These are phyloP conservation scores for Altica lythri DNA, from an alignment of 2,888 invertebrate species.

Conservation along the genomic window DNA sequence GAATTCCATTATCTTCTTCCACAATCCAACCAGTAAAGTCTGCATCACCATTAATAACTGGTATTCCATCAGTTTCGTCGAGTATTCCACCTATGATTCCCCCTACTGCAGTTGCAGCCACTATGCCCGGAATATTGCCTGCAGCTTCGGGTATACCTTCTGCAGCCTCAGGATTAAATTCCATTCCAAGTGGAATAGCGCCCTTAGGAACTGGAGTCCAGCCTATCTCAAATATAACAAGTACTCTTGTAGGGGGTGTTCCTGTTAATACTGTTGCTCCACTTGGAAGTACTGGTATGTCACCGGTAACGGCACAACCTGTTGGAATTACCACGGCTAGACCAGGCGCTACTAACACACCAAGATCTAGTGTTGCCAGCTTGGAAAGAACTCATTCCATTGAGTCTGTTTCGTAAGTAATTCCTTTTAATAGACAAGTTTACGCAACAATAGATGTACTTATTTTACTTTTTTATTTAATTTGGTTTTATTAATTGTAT, in stretches of 20 bases:
- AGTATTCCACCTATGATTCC: constrained; percentile 4
- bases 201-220: not conserved
- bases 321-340: too few relatives aligned
- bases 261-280: constrained; percentile 31
- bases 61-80: not conserved
- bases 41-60: not conserved
- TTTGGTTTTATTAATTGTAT: not conserved
- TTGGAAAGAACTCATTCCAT: constrained; percentile 57
- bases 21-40: constrained; percentile 21
- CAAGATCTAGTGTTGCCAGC: constrained; percentile 54
- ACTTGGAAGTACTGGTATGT: constrained; percentile 19
- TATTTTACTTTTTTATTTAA: not conserved
- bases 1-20: constrained; percentile 23
- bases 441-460: not conserved
- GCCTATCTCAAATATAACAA: constrained; percentile 13
- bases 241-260: constrained; percentile 27
- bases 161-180: too few relatives aligned
- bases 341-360: constrained; percentile 54
- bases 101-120: not conserved
- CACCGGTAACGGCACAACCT: constrained; percentile 24
- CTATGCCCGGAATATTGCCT: constrained; percentile 3
- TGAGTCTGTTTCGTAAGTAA: constrained; percentile 55
- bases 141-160: too few relatives aligned
- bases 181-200: not conserved
- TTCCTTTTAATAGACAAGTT: not conserved